phyloP scores from a whole-genome alignment of 2,888 invertebrate species.

The Dexiosoma caninum region DNA sequence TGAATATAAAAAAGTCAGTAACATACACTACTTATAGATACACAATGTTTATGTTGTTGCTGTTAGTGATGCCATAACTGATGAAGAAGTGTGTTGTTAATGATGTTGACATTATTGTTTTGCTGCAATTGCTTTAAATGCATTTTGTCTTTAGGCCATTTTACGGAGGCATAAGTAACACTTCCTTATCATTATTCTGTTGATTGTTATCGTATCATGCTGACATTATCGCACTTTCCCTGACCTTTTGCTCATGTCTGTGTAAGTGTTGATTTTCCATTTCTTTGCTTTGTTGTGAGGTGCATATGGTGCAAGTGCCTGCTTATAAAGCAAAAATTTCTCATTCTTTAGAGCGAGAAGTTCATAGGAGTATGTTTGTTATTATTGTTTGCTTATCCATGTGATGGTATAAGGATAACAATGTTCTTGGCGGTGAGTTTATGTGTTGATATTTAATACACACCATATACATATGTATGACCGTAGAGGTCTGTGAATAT shows the following conservation, averaged over 20 bases:
- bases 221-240: slow-evolving; percentile 28
- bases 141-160: slow-evolving; percentile 59
- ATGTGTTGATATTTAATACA: slow-evolving; percentile 5
- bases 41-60: slow-evolving; percentile 9
- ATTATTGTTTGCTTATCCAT: slow-evolving; percentile 28
- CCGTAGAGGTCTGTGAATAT: slow-evolving; percentile 27
- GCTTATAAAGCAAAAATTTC: not conserved
- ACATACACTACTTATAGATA: not conserved
- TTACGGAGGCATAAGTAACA: slow-evolving; percentile 58
- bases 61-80: slow-evolving; percentile 50
- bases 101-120: slow-evolving; percentile 60
- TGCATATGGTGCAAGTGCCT: slow-evolving; percentile 10
- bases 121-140: slow-evolving; percentile 56
- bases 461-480: not conserved
- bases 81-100: slow-evolving; percentile 57
- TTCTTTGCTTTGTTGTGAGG: slow-evolving; percentile 10
- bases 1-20: not conserved
- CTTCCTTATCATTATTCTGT: slow-evolving; percentile 61
- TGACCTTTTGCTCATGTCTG: not conserved
- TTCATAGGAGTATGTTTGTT: slow-evolving; percentile 56
- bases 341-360: slow-evolving; percentile 23
- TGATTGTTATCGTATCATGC: slow-evolving; percentile 56
- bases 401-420: slow-evolving; percentile 30
- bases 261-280: not conserved
- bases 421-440: slow-evolving; percentile 29